Evolutionary conservation across 1,140 invertebrate genomes (phyloP), one percentile per base, ranked within the genome.

Genomic region (Pseudobourletiella spinata): DNA sequence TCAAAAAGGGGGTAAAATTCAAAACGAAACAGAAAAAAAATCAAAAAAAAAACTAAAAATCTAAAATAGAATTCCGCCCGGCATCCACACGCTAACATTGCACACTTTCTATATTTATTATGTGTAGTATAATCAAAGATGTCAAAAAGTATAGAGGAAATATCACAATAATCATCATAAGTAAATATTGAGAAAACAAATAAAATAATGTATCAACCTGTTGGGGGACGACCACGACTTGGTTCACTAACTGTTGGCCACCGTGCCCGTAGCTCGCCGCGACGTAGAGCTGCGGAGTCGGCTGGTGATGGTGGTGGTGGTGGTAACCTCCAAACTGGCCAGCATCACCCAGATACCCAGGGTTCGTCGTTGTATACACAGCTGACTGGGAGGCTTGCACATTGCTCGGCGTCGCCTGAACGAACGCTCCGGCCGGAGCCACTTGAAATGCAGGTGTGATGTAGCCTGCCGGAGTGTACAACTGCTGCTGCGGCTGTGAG

Each of bases 361-460:
- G 48, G 58, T 60, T 58, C 69, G 64, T 26, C 63, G 68, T 54
- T 66, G 65, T 60, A 72, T 71, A 63, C 57, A 65, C 59, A 66
- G 69, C 50, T 50, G 65, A 39, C 72, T 71, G 42, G 20, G 68
- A 28, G 26, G 63, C 18, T n/a, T 30, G 50, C 39, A 65, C 61
- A 32, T 63, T 63, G 48, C 58, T 28, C 11, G 60, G 46, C 30
- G 57, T 56, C 59, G 65, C 42, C 15, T 66, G 20, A 51, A 63
- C 43, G 61, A 58, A 65, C 44, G 30, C 22, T 28, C 55, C 52
- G 8, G 63, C 39, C 25, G 63, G 46, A 54, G 56, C 43, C n/a
- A 69, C 51, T 39, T 56, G 56, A 43, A 57, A 59, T 15, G 61
- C 58, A 20, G 65, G 65, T 18, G 61, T 48, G 14, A 64, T 32